Base-by-base conservation (phyloP, 2,113 vertebrate genomes). In the Eptesicus fuscus region DNA sequence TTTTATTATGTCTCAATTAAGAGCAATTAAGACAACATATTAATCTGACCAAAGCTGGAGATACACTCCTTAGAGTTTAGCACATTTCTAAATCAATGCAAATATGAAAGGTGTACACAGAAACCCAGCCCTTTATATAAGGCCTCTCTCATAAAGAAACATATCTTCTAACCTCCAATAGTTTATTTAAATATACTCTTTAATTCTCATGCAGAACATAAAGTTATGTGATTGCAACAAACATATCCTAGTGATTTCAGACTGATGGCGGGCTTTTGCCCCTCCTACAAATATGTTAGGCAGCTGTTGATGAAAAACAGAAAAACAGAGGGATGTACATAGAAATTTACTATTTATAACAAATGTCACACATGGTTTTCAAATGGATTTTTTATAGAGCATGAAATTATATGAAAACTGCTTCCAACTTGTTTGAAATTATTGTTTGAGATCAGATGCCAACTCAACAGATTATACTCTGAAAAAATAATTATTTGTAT, bases 381-480 rank as follows among this genome's bases (percentile, higher is more conserved):
- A 98, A 97, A 96, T 95, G 84, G 76, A 88, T 97, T 97, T 96
- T 98, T 97, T 95, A 96, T 97, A 95, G 90, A 98, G 80, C 96
- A 96, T 97, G 95, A 97, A 98, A 98, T 97, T 96, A 65, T 95
- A 95, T 86, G 51, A 95, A 97, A 97, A 80, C 83, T 96, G 83
- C 65, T 97, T 98, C 88, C 71, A 97, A 98, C 96, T 47, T 91
- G 65, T 97, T 96, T 97, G 73, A 97, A 97, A 97, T 95, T 96
- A 97, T 97, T 98, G 96, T 77, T 97, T 97, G 92, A 92, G 70
- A 51, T 97, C 35, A 93, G 92, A 93, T 94, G 91, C 96, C 96
- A 98, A 95, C 93, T 97, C 90, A 94, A 91, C 94, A 97, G 97
- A 98, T 98, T 98, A 95, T 95, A 74, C 71, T 83, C 95, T 97